Conservation (phyloP, 2,888 invertebrate species). For the Zootermopsis nevadensis region DNA sequence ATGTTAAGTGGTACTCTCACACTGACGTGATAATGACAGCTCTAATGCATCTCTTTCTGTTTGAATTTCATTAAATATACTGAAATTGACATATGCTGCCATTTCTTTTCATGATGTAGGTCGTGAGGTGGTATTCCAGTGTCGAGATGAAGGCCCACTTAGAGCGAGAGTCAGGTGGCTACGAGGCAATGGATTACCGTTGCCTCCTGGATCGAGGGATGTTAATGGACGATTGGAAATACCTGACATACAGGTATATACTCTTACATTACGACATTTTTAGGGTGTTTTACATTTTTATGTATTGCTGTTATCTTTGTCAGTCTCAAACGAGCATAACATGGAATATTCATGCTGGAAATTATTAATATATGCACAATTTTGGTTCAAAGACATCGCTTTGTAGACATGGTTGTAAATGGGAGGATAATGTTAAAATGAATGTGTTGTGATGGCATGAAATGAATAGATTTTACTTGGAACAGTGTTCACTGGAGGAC, state of each 20-base stretch:
- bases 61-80: not conserved
- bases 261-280: not conserved
- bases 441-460: too few relatives aligned
- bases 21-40: too few relatives aligned
- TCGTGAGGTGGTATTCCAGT: constrained; percentile 92
- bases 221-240: constrained; percentile 86
- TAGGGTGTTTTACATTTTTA: not conserved
- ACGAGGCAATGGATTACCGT: constrained; percentile 75
- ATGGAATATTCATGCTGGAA: too few relatives aligned
- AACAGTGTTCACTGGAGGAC: too few relatives aligned
- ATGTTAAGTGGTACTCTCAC: too few relatives aligned
- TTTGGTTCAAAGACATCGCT: too few relatives aligned
- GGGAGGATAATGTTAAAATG: too few relatives aligned
- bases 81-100: not conserved
- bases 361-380: too few relatives aligned
- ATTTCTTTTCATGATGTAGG: constrained; percentile 67
- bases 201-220: constrained; percentile 83
- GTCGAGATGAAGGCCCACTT: constrained; percentile 87
- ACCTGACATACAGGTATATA: constrained; percentile 76
- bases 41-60: not conserved
- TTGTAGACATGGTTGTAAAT: too few relatives aligned
- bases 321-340: too few relatives aligned
- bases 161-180: constrained; percentile 82
- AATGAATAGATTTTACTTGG: too few relatives aligned
- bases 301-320: too few relatives aligned